Base-by-base conservation (phyloP, 2,797 vertebrate genomes). In the Spheniscus humboldti region DNA sequence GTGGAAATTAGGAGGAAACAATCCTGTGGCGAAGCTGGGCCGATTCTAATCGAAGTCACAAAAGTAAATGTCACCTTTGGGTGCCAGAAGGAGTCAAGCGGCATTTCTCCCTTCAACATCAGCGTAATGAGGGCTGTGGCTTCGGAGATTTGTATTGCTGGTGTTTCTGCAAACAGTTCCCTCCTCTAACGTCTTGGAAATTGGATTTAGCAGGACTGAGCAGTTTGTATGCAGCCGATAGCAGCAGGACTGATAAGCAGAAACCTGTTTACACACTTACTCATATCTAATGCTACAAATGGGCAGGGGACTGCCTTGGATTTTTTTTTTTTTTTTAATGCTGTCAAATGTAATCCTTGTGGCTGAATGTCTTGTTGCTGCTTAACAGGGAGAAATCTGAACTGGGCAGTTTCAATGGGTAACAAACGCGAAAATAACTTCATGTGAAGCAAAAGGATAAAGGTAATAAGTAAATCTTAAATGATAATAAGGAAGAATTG, bases 181-280 rank as follows among this genome's bases (percentile, higher is more conserved):
- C 78, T 95, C 88, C 94, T 95, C 86, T 92, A 90, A 94, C 93
- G 90, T 90, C 94, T 83, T 86, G 93, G 94, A 97, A 97, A 97
- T 98, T 97, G 96, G 96, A 97, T 97, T 98, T 97, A 76, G 94
- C 35, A 31, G 90, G 91, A 88, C 92, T 93, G 95, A 94, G 92
- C 95, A 81, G 96, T 97, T 97, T 96, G 96, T 93, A 89, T 88
- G 89, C 92, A 91, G 96, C 88, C 95, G 96, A 94, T 94, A 97
- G 88, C 93, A 73, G 95, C 8, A 14, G 80, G 63, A 74, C 91
- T 96, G 96, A 97, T 97, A 97, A 96, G 94, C 86, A 86, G 92
- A 97, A 97, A 90, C 75, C 93, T 97, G 95, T 97, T 97, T 97
- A 94, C 94, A 92, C 75, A 74, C 91, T 95, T 60, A 56, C 60